Percentiles rank a stretch among this genome's conserved stretches.
phyloP scores from a whole-genome alignment of 2,797 vertebrate genomes.

The Tokudaia muenninki region DNA sequence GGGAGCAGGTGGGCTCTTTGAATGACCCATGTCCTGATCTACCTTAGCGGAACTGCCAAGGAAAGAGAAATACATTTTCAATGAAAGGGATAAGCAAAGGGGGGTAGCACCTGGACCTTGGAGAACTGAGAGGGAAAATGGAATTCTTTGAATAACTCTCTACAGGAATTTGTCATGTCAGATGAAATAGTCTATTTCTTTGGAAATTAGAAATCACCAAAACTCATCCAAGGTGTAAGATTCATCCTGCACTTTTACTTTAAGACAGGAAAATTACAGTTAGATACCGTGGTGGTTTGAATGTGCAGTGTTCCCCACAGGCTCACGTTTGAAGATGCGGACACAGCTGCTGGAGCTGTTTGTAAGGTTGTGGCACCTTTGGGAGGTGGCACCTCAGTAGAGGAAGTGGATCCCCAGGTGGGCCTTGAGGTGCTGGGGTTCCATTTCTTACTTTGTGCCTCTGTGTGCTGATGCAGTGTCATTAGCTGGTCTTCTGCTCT shows the following conservation, averaged over 20 bases:
- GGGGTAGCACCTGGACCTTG: accelerated
- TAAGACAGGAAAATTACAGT: neutral
- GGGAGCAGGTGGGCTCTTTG: neutral
- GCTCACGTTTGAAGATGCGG: neutral
- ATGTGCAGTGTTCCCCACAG: neutral
- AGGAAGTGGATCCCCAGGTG: neutral
- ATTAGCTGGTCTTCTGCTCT: neutral
- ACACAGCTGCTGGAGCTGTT: neutral
- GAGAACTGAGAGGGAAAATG: neutral
- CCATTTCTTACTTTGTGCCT: neutral
- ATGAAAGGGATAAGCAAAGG: neutral
- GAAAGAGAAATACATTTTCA: neutral
- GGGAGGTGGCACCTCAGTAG: neutral
- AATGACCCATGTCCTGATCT: neutral
- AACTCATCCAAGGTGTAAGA: neutral
- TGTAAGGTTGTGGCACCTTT: neutral
- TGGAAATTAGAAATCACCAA: conserved; percentile 12
- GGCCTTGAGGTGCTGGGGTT: neutral
- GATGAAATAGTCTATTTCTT: conserved; percentile 13
- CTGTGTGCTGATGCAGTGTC: neutral
- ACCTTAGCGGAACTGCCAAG: neutral
- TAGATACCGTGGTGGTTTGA: neutral
- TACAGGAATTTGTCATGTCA: neutral
- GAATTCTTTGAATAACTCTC: neutral
- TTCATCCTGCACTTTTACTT: neutral